phyloP scores from a whole-genome alignment of 2,797 vertebrate species.

The Anguilla anguilla region DNA sequence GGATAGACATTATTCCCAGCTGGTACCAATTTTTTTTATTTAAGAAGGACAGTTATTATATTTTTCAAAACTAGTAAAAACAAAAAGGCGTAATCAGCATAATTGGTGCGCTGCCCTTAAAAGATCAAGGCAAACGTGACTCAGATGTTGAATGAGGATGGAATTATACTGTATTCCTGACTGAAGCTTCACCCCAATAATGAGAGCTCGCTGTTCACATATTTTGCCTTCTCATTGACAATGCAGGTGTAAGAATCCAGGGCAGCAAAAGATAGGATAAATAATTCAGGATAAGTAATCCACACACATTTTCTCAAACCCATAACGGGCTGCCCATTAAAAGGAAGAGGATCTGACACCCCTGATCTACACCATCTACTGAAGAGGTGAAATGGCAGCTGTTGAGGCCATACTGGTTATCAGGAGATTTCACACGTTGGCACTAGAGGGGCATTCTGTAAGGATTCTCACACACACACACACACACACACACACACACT shows the following conservation, averaged over 20 bases:
- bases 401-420: background rate
- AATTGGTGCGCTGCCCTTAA: background rate
- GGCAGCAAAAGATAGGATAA: no score
- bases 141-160: background rate
- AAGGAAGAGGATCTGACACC: background rate
- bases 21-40: background rate
- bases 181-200: background rate
- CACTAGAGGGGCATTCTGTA: background rate
- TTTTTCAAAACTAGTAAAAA: background rate
- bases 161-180: background rate
- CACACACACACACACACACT: conserved; percentile 22
- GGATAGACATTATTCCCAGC: background rate
- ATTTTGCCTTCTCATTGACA: background rate
- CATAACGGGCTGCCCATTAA: background rate
- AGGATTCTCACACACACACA: background rate
- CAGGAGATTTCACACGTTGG: conserved; percentile 6
- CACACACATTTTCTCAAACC: no score
- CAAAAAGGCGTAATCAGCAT: background rate
- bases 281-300: no score
- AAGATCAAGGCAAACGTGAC: background rate
- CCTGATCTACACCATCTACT: background rate
- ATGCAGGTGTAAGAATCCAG: background rate
- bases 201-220: no score
- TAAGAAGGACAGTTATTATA: background rate
- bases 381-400: background rate